These are phyloP conservation scores for Sus cebifrons DNA, from an alignment of 2,797 vertebrate genomes.

Conservation along the genomic window DNA sequence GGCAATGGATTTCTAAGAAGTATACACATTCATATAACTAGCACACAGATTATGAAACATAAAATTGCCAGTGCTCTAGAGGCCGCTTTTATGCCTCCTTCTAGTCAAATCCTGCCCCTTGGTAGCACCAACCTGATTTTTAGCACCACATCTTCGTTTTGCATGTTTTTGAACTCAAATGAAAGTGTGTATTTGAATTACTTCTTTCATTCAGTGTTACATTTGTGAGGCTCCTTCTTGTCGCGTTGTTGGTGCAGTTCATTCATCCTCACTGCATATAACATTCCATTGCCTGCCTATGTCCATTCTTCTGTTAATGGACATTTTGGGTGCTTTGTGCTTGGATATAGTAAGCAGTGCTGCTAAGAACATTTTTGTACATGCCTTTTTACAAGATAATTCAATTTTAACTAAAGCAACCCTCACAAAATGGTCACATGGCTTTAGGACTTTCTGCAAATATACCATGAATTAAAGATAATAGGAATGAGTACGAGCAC, in stretches of 20 bases:
- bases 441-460: conserved; percentile 27
- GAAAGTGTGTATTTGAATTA: background rate
- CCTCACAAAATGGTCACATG: background rate
- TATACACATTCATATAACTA: background rate
- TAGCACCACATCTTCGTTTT: background rate
- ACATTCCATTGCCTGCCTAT: background rate
- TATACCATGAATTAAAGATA: background rate
- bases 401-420: conserved; percentile 23
- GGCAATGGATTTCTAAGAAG: background rate
- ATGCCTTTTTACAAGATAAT: background rate
- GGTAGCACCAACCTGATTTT: background rate
- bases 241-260: background rate
- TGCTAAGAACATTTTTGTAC: conserved; percentile 1
- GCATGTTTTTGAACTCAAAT: background rate
- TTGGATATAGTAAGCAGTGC: background rate
- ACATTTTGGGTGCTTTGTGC: background rate
- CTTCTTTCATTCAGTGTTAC: background rate
- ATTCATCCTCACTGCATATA: background rate
- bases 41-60: background rate
- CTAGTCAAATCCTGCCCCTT: background rate
- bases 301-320: background rate
- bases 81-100: background rate
- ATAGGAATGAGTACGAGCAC: background rate
- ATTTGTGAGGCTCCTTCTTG: background rate
- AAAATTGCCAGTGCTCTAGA: background rate